Evolutionary conservation across 35 echinoderm and acorn worm genomes (phyloP).

Genomic region (Holothuria glaberrima): DNA sequence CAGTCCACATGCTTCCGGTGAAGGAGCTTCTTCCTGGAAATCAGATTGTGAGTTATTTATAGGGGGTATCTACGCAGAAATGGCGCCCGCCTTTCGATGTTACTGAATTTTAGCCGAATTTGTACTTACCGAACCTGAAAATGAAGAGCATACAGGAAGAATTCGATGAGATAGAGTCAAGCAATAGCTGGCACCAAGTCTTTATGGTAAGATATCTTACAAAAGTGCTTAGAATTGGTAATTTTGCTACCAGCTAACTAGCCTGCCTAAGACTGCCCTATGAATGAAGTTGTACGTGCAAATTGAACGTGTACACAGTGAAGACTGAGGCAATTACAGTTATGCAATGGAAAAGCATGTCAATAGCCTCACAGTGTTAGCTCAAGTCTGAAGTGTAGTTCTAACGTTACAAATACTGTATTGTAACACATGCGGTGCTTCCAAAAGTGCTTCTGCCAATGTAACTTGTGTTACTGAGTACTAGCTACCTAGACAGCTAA

Average conservation of each 20-base stretch:
- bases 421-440: too few relatives aligned
- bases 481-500: too few relatives aligned
- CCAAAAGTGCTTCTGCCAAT: too few relatives aligned
- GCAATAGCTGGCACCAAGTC: slow-evolving; percentile 41
- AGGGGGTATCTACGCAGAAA: slow-evolving; percentile 59
- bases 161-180: slow-evolving; percentile 50
- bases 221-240: not conserved
- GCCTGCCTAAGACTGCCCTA: not conserved
- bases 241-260: not conserved
- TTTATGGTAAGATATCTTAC: slow-evolving; percentile 28
- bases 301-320: too few relatives aligned
- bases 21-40: slow-evolving; percentile 50
- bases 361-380: too few relatives aligned
- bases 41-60: slow-evolving; percentile 56
- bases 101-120: slow-evolving; percentile 38
- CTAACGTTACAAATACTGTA: too few relatives aligned
- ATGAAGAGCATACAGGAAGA: slow-evolving; percentile 59
- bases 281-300: too few relatives aligned
- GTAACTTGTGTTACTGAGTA: too few relatives aligned
- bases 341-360: too few relatives aligned
- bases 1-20: slow-evolving; percentile 49
- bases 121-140: not conserved
- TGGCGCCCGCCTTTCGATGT: slow-evolving; percentile 22
- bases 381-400: too few relatives aligned
- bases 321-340: too few relatives aligned